Evolutionary conservation across 2,888 invertebrate species (phyloP).

Genomic region (Oscheius onirici): DNA sequence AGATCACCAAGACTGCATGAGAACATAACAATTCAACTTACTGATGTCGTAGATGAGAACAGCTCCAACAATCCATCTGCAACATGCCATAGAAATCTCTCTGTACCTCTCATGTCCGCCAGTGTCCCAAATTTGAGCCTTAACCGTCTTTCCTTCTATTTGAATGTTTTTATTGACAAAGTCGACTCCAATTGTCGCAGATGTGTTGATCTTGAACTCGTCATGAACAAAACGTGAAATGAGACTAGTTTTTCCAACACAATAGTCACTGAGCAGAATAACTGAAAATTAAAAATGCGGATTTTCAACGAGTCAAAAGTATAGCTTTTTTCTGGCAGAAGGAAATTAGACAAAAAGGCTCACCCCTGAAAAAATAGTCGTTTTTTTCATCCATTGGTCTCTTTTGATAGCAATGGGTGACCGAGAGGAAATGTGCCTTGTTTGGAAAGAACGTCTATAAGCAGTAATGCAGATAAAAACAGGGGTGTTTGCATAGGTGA

Average conservation of each 20-base stretch:
- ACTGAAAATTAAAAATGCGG: too few species aligned
- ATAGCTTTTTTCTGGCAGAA: too few species aligned
- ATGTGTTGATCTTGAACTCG: constrained; percentile 18
- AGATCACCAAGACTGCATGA: too few species aligned
- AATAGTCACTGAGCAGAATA: constrained; percentile 20
- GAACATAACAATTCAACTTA: too few species aligned
- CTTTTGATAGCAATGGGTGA: too few species aligned
- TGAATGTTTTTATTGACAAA: constrained; percentile 20
- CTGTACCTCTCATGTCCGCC: constrained; percentile 24
- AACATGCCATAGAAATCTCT: constrained; percentile 12
- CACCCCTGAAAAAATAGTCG: constrained; percentile 25
- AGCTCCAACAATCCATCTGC: constrained; percentile 22
- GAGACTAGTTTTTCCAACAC: constrained; percentile 25
- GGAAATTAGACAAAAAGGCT: neutral
- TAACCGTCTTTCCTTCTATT: constrained; percentile 23
- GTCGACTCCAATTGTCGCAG: constrained; percentile 23
- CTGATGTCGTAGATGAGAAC: constrained; percentile 23
- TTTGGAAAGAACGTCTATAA: too few species aligned
- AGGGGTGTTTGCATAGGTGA: too few species aligned
- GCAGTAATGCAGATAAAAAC: too few species aligned
- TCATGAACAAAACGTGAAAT: constrained; percentile 15
- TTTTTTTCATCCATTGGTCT: constrained; percentile 20
- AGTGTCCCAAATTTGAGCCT: constrained; percentile 27
- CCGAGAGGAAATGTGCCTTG: too few species aligned
- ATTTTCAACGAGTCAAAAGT: too few species aligned